Conservation (phyloP, 2,888 invertebrate genomes). For the Hemistola chrysoprasaria region DNA sequence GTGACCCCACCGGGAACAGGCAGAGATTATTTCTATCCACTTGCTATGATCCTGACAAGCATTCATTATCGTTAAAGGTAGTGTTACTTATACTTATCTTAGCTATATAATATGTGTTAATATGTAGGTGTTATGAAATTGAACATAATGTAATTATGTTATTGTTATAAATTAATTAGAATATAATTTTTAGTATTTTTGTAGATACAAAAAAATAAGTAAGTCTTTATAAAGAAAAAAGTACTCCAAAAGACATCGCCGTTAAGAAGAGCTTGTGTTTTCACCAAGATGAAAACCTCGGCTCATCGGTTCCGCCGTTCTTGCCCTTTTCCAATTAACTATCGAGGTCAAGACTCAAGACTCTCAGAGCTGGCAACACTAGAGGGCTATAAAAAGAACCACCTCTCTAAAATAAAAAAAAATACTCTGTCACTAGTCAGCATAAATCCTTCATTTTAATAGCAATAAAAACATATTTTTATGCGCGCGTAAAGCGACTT, state of each 20-base stretch:
- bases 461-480: constrained; percentile 21
- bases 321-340: constrained; percentile 32
- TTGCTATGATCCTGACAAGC: no score
- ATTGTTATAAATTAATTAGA: no score
- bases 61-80: no score
- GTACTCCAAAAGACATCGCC: not conserved
- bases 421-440: constrained; percentile 11
- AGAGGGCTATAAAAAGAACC: constrained; percentile 25
- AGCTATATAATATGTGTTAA: no score
- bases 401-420: constrained; percentile 8
- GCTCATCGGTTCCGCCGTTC: constrained; percentile 20
- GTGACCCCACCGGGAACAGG: no score
- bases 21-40: no score
- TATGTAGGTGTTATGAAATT: no score
- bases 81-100: no score
- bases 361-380: constrained; percentile 23
- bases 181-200: no score
- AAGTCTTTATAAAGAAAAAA: no score
- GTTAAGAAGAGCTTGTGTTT: constrained; percentile 13
- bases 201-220: no score
- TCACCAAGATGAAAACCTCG: constrained; percentile 5
- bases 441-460: constrained; percentile 20
- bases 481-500: constrained; percentile 16
- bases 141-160: no score
- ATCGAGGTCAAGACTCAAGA: constrained; percentile 29